A percentile compares a stretch with the other conserved stretches of the same genome.
phyloP scores from a whole-genome alignment of 2,797 vertebrate species.

The Catostomus latipinnis region DNA sequence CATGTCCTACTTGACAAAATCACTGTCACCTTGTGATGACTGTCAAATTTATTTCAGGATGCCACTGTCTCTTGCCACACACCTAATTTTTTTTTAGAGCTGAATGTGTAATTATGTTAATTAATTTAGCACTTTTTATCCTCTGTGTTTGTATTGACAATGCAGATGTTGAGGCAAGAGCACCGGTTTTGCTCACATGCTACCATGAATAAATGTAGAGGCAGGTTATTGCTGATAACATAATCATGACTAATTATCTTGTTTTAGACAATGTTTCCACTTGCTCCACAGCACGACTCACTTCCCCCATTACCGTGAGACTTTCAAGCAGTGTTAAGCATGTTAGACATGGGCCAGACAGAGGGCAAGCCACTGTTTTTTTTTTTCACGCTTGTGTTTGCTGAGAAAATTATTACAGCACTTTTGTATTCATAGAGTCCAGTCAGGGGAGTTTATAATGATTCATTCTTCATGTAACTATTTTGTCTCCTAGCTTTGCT shows the following conservation, averaged over 20 bases:
- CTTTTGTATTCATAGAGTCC: constrained; percentile 40
- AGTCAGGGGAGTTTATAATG: constrained; percentile 16
- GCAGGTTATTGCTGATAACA: constrained; percentile 52
- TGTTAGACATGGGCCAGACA: constrained; percentile 50
- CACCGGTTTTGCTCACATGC: constrained; percentile 41
- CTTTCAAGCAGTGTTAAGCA: constrained; percentile 47
- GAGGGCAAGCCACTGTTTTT: constrained; percentile 30
- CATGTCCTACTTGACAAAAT: too few species aligned
- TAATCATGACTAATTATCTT: constrained; percentile 55
- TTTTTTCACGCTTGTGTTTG: constrained; percentile 31
- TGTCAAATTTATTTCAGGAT: too few species aligned
- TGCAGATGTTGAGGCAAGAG: constrained; percentile 16
- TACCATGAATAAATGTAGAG: constrained; percentile 44
- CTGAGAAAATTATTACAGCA: constrained; percentile 37
- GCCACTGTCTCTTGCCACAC: too few species aligned
- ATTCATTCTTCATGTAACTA: constrained; percentile 38
- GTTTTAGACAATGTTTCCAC: constrained; percentile 48
- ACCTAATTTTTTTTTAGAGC: too few species aligned
- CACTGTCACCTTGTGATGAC: too few species aligned
- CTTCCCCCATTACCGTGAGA: constrained; percentile 52
- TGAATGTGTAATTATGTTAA: constrained; percentile 7
- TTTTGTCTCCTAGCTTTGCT: constrained; percentile 33
- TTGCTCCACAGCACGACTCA: constrained; percentile 26
- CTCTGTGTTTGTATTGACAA: constrained; percentile 3
- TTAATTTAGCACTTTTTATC: not conserved